phyloP scores from a whole-genome alignment of 2,888 invertebrate species.

The Phlogophora meticulosa region DNA sequence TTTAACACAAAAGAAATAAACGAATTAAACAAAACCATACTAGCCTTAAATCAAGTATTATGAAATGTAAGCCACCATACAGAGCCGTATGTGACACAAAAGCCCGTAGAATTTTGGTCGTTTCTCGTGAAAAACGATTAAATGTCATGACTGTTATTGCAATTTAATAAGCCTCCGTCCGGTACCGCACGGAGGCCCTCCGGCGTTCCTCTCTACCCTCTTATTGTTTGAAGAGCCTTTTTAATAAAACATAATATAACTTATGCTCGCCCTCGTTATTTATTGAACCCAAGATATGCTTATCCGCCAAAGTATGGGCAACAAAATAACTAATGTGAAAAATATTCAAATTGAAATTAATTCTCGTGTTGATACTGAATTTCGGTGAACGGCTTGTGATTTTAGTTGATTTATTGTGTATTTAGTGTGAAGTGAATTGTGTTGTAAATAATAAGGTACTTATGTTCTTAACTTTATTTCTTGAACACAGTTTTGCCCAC shows the following conservation, averaged over 20 bases:
- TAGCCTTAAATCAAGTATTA: too few relatives aligned
- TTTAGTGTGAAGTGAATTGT: conserved; percentile 42
- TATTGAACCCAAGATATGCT: conserved; percentile 69
- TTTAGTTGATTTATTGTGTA: conserved; percentile 53
- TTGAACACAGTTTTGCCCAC: background rate
- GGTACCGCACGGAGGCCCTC: conserved; percentile 66
- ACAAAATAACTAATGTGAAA: conserved; percentile 63
- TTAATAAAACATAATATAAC: conserved; percentile 64
- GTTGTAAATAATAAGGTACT: conserved; percentile 18
- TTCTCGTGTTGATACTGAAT: conserved; percentile 52
- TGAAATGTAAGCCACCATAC: background rate
- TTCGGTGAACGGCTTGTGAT: conserved; percentile 38
- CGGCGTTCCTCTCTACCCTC: conserved; percentile 64
- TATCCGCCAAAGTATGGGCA: conserved; percentile 66
- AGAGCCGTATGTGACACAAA: conserved; percentile 59
- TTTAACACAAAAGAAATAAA: too few relatives aligned
- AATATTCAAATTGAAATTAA: conserved; percentile 64
- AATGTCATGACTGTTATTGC: conserved; percentile 80
- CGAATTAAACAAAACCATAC: too few relatives aligned
- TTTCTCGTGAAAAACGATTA: conserved; percentile 79
- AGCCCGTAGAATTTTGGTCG: conserved; percentile 62
- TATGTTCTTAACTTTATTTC: background rate
- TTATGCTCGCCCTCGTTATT: conserved; percentile 63
- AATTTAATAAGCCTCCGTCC: conserved; percentile 79
- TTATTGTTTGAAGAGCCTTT: conserved; percentile 70